A percentile compares a stretch with the other conserved stretches of the same genome.
phyloP scores from a whole-genome alignment of 2,113 vertebrate species.

The Holacanthus passer region DNA sequence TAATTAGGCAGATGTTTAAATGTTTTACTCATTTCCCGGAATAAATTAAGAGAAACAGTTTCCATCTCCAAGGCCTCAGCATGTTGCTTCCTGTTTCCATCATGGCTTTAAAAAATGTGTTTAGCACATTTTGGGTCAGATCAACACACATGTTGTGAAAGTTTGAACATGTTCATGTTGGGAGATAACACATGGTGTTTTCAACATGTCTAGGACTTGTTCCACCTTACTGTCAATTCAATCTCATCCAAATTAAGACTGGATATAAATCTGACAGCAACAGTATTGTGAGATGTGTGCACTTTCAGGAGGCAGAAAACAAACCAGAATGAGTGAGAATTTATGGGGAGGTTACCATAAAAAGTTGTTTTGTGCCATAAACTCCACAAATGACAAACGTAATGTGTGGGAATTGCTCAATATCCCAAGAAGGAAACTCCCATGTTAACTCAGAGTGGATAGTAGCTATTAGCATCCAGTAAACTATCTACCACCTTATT shows the following conservation, averaged over 20 bases:
- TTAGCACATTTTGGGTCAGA: constrained; percentile 59
- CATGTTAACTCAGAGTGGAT: background rate
- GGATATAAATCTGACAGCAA: background rate
- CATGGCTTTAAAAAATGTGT: constrained; percentile 67
- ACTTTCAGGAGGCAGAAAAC: background rate
- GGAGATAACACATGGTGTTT: constrained; percentile 8
- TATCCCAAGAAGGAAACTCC: background rate
- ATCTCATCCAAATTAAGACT: background rate
- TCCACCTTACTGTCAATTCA: constrained; percentile 21
- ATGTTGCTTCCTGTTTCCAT: constrained; percentile 51
- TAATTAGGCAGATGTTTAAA: background rate
- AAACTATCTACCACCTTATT: background rate
- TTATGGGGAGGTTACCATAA: background rate
- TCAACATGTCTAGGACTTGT: constrained; percentile 1
- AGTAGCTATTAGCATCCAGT: background rate
- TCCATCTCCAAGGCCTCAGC: constrained; percentile 50
- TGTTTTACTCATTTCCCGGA: background rate
- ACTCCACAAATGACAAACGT: background rate
- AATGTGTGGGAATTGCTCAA: background rate
- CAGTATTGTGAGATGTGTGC: background rate
- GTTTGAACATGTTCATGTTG: constrained; percentile 14
- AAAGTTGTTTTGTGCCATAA: background rate
- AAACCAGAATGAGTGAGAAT: background rate
- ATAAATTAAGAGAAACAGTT: background rate
- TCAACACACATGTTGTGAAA: constrained; percentile 60